Conservation (phyloP, 2,888 invertebrate species). For the Agapostemon virescens region DNA sequence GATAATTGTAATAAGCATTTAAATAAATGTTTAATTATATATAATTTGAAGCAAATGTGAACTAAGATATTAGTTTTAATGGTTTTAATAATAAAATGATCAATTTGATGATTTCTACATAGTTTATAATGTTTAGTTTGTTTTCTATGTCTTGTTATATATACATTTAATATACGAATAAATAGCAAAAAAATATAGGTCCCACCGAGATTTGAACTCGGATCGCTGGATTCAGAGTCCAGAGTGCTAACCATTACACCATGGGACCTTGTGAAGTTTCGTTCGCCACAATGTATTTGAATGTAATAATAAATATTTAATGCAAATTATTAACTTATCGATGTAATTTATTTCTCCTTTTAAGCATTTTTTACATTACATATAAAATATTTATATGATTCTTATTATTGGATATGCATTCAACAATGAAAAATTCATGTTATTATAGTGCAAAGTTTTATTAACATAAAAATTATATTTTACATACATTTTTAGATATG, state of each 20-base stretch:
- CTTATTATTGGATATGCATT: background rate
- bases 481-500: constrained; percentile 27
- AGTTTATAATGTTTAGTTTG: background rate
- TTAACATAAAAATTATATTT: constrained; percentile 18
- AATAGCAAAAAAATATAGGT: constrained; percentile 78
- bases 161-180: background rate
- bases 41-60: background rate
- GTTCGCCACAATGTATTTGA: background rate
- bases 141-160: background rate
- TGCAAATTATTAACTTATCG: background rate
- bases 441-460: constrained; percentile 6
- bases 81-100: background rate
- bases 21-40: background rate
- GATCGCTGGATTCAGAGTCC: constrained; percentile 91
- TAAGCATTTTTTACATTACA: background rate
- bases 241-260: constrained; percentile 91
- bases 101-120: background rate
- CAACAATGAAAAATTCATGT: background rate
- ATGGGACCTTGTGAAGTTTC: constrained; percentile 82
- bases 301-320: rapidly evolving
- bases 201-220: constrained; percentile 91
- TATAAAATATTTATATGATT: background rate
- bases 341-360: background rate
- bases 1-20: background rate
- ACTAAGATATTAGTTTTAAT: background rate